A percentile compares a stretch with the other conserved stretches of the same genome.
These are phyloP conservation scores for Seriola aureovittata DNA, from an alignment of 2,113 vertebrate genomes.

Conservation along the genomic window DNA sequence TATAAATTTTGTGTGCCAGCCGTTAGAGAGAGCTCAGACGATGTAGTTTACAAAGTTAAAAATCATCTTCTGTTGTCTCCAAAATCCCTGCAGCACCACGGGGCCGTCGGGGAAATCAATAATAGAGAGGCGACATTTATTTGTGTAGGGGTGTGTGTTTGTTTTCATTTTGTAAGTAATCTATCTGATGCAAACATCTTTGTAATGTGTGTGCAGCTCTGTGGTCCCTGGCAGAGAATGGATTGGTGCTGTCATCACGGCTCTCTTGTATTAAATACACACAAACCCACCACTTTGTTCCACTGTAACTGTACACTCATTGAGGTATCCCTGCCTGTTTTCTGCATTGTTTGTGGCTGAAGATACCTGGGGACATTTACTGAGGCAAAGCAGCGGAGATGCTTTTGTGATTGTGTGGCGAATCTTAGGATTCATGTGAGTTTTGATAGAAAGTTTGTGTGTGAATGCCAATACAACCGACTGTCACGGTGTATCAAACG, in stretches of 20 bases:
- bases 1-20: background rate
- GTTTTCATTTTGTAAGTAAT: constrained; percentile 46
- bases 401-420: constrained; percentile 34
- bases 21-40: constrained; percentile 9
- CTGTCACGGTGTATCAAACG: constrained; percentile 5
- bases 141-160: constrained; percentile 48
- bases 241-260: constrained; percentile 43
- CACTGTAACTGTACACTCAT: constrained; percentile 37
- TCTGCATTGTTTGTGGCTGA: constrained; percentile 52
- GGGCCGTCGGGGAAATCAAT: constrained; percentile 43
- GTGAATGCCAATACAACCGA: constrained; percentile 33
- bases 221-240: constrained; percentile 49
- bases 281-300: constrained; percentile 49
- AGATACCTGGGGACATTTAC: constrained; percentile 53
- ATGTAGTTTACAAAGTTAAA: constrained; percentile 26
- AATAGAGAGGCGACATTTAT: constrained; percentile 28
- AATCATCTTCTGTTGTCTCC: constrained; percentile 28
- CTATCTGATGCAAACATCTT: constrained; percentile 44
- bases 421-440: constrained; percentile 52
- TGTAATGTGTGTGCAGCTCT: constrained; percentile 33
- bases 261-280: constrained; percentile 38
- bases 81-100: constrained; percentile 1
- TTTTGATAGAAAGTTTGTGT: constrained; percentile 35
- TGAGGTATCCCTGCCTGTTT: constrained; percentile 39
- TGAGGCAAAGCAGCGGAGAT: constrained; percentile 31